Evolutionary conservation across 1,140 invertebrate genomes (phyloP), one percentile per base, ranked within the genome.

Genomic region (Bombus fervidus): DNA sequence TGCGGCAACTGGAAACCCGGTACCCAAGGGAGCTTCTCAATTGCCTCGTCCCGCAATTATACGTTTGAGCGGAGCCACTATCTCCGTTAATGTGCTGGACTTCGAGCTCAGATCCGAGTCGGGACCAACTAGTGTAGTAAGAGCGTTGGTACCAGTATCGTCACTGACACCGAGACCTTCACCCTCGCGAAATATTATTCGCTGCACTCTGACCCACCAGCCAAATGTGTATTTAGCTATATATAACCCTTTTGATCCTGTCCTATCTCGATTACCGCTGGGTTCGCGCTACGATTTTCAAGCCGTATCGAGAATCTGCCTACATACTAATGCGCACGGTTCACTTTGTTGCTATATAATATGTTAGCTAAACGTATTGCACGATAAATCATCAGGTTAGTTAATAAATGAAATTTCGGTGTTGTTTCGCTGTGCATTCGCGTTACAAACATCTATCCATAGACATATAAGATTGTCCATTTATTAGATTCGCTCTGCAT

Each of bases 11-110:
- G 76, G 88, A 89, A 92, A 89, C 80, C 86, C 87, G 89, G 86
- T 90, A 92, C 93, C 92, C 94, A 86, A 72, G 93, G 91, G 94
- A 94, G 91, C 90, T 89, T 92, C 93, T 93, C 93, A 94, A 94
- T 94, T 94, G 93, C 93, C 92, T 93, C 92, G 93, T 92, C 89
- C 93, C 90, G 93, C 93, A 95, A 95, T 95, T 95, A 95, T 94
- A 94, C 93, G 93, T 95, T 94, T 93, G 93, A 94, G 92, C 92
- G 91, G 92, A 94, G 92, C 90, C 91, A 93, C 93, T 95, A 94
- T 94, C 93, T 93, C 88, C 90, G 91, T 94, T 94, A 94, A 94
- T 94, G 93, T 93, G 92, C 92, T 78, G 92, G 93, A 94, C 93
- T 92, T 87, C 75, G 91, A 92, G 91, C 90, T 92, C 87, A 85